Evolutionary conservation across 30 jellyfish, hydroid and myxozoan genomes (phyloP).

Genomic region (Aurelia coerulea): DNA sequence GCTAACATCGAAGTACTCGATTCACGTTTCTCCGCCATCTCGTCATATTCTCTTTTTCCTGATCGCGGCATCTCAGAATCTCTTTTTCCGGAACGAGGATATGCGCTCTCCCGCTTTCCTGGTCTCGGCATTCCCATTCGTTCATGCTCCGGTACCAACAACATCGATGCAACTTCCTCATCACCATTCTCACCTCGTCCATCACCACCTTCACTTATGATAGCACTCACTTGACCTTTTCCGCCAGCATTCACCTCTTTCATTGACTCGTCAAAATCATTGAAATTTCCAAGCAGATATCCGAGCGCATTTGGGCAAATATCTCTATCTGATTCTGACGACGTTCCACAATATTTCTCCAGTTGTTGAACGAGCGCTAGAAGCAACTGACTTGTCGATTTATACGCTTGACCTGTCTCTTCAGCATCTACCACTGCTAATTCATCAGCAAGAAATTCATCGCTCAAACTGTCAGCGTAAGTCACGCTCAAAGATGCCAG

Average conservation of each 20-base stretch:
- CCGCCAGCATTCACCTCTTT: conserved; percentile 1
- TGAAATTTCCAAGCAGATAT: conserved; percentile 31
- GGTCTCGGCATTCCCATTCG: conserved; percentile 4
- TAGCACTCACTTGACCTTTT: not conserved
- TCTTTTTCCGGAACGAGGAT: not conserved
- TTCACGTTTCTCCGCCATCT: conserved; percentile 5
- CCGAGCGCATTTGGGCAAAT: conserved; percentile 38
- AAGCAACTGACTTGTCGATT: conserved; percentile 45
- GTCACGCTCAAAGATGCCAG: not conserved
- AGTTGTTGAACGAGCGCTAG: conserved; percentile 34
- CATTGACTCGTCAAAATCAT: conserved; percentile 11
- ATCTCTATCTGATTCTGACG: conserved; percentile 31
- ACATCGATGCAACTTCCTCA: not conserved
- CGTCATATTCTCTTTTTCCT: conserved; percentile 7
- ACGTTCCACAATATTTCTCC: conserved; percentile 58
- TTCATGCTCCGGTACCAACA: not conserved
- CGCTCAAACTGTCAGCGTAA: not conserved
- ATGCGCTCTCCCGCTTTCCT: not conserved
- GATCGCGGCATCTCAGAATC: conserved; percentile 25
- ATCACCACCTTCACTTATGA: too few relatives aligned
- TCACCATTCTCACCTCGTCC: not conserved
- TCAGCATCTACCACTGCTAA: not conserved
- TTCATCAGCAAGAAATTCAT: not conserved
- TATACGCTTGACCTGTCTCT: not conserved
- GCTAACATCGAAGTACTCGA: conserved; percentile 22